These are phyloP conservation scores for Argyra leucocephala DNA, from an alignment of 2,888 invertebrate species.

Conservation along the genomic window DNA sequence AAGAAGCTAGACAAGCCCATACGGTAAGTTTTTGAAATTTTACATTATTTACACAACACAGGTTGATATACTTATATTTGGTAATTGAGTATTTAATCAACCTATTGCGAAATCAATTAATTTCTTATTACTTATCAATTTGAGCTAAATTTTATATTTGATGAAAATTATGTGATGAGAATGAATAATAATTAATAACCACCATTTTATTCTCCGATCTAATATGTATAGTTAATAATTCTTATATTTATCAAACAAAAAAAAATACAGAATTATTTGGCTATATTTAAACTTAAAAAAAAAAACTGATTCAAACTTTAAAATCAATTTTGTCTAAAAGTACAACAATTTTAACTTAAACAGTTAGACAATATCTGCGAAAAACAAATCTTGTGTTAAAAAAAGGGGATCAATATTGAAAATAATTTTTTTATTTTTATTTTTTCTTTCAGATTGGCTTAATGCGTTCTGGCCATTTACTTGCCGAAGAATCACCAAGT, in stretches of 20 bases:
- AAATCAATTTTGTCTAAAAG: too few relatives aligned
- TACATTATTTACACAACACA: background rate
- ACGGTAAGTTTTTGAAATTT: conserved; percentile 52
- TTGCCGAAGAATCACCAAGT: conserved; percentile 85
- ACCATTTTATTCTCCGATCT: too few relatives aligned
- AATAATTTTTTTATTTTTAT: conserved; percentile 26
- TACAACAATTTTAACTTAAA: background rate
- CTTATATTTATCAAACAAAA: too few relatives aligned
- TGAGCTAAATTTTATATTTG: too few relatives aligned
- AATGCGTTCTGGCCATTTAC: conserved; percentile 81
- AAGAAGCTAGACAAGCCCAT: conserved; percentile 86
- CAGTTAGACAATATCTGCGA: background rate
- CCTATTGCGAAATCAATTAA: background rate
- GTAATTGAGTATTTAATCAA: background rate
- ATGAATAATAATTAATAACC: too few relatives aligned
- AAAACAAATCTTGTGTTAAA: background rate
- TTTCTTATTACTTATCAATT: too few relatives aligned
- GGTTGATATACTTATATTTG: too few relatives aligned
- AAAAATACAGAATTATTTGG: too few relatives aligned
- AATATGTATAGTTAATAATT: too few relatives aligned
- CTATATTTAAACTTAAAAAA: too few relatives aligned
- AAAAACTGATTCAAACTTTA: too few relatives aligned
- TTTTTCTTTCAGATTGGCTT: conserved; percentile 68
- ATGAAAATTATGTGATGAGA: too few relatives aligned
- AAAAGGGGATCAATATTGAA: background rate